Conservation (phyloP, 1,140 invertebrate genomes). For the Capitella teleta region DNA sequence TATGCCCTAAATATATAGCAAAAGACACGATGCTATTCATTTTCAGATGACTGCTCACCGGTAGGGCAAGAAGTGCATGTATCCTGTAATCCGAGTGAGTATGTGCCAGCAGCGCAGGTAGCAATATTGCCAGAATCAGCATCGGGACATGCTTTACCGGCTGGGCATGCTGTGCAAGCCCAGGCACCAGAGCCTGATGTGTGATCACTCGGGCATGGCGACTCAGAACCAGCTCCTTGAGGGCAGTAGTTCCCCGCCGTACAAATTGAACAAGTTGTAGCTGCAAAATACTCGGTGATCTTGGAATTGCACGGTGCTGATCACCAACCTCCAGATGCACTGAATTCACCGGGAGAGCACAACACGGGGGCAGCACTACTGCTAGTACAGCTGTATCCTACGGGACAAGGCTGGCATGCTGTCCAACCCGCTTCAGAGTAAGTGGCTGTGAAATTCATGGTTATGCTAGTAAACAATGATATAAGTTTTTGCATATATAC, state of each 20-base stretch:
- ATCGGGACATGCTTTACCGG: constrained; percentile 22
- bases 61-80: constrained; percentile 21
- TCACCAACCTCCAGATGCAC: not conserved
- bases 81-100: constrained; percentile 23
- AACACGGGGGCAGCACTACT: not conserved
- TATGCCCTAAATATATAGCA: not conserved
- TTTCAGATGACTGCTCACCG: constrained; percentile 15
- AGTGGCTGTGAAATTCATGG: not conserved
- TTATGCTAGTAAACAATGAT: not conserved
- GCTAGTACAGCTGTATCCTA: not conserved
- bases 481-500: not conserved
- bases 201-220: constrained; percentile 17
- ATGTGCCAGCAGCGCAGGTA: constrained; percentile 22
- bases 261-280: constrained; percentile 19
- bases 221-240: constrained; percentile 15
- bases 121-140: constrained; percentile 13
- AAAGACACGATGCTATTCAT: not conserved
- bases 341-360: not conserved
- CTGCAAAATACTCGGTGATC: constrained; percentile 12
- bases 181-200: constrained; percentile 13
- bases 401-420: not conserved
- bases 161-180: constrained; percentile 21
- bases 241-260: constrained; percentile 25
- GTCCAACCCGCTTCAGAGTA: not conserved
- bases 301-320: not conserved